A percentile compares a stretch with the other conserved stretches of the same genome.
Evolutionary conservation across 2,888 invertebrate species (phyloP).

Genomic region (Neoaliturus tenellus): DNA sequence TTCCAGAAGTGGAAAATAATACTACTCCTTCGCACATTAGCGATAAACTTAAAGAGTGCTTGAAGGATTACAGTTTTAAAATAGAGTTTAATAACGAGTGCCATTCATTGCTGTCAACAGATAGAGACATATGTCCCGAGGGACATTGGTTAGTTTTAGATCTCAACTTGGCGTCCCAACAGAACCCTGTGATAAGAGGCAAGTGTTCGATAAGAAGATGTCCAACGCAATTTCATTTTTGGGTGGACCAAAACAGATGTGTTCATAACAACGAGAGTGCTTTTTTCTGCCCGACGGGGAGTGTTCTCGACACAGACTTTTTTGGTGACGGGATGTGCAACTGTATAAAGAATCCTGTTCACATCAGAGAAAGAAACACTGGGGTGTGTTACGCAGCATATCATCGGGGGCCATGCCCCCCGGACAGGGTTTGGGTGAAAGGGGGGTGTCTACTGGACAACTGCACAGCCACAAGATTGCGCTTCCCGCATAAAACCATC

Average conservation of each 20-base stretch:
- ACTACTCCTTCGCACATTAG: background rate
- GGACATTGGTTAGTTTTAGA: conserved; percentile 61
- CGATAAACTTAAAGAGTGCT: conserved; percentile 32
- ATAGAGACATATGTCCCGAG: conserved; percentile 53
- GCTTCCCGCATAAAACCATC: conserved; percentile 18
- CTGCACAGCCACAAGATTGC: background rate
- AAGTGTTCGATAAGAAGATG: conserved; percentile 60
- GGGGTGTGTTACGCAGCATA: conserved; percentile 58
- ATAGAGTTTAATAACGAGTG: conserved; percentile 56
- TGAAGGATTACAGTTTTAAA: conserved; percentile 30
- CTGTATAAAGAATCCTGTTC: conserved; percentile 57
- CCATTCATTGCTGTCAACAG: conserved; percentile 51
- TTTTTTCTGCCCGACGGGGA: conserved; percentile 58
- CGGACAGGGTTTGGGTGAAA: conserved; percentile 41
- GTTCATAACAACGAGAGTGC: conserved; percentile 26
- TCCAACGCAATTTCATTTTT: conserved; percentile 49
- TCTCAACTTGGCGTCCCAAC: background rate
- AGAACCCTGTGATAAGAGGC: conserved; percentile 38
- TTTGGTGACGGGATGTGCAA: conserved; percentile 62
- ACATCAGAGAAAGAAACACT: conserved; percentile 44
- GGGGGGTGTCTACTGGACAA: conserved; percentile 24
- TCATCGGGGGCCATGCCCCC: conserved; percentile 59
- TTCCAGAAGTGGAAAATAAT: conserved; percentile 6
- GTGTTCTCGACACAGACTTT: conserved; percentile 54
- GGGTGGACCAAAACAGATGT: conserved; percentile 58